These are phyloP conservation scores for Toxotes chatareus DNA, from an alignment of 2,113 vertebrate genomes.

Conservation along the genomic window DNA sequence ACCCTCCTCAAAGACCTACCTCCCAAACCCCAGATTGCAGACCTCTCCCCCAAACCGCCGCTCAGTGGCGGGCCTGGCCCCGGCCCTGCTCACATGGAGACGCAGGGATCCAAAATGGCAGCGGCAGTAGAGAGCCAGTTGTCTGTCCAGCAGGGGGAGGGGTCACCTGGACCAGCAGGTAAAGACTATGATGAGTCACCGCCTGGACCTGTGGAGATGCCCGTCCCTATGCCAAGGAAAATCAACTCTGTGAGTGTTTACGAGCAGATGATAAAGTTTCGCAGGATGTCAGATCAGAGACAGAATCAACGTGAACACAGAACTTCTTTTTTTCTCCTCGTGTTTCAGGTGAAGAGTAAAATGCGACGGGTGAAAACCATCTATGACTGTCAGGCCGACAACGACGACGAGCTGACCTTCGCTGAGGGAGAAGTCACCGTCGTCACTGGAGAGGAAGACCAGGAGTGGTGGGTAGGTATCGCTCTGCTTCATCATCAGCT, in stretches of 20 bases:
- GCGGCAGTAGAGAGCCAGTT: neutral
- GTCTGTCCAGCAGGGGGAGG: neutral
- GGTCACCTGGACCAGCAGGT: neutral
- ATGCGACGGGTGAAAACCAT: constrained; percentile 17
- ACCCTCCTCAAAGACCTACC: constrained; percentile 22
- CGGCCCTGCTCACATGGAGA: neutral
- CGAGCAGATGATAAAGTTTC: neutral
- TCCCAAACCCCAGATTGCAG: constrained; percentile 17
- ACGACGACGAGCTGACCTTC: constrained; percentile 17
- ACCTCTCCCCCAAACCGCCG: neutral
- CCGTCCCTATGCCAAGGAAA: constrained; percentile 13
- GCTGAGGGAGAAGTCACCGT: constrained; percentile 14
- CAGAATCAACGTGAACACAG: no score
- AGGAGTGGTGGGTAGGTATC: constrained; percentile 26
- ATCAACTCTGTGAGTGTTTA: neutral
- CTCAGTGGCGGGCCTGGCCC: neutral
- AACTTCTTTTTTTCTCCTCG: no score
- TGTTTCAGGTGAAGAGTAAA: constrained; percentile 16
- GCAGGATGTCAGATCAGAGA: neutral
- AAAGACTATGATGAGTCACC: neutral
- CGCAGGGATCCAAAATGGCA: neutral
- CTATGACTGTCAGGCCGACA: constrained; percentile 28
- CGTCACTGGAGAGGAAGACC: constrained; percentile 34
- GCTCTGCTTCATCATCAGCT: no score
- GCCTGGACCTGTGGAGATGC: neutral